Evolutionary conservation across 2,797 vertebrate species (phyloP), one percentile per base, ranked within the genome.

Genomic region (Pantherophis vulpinus): DNA sequence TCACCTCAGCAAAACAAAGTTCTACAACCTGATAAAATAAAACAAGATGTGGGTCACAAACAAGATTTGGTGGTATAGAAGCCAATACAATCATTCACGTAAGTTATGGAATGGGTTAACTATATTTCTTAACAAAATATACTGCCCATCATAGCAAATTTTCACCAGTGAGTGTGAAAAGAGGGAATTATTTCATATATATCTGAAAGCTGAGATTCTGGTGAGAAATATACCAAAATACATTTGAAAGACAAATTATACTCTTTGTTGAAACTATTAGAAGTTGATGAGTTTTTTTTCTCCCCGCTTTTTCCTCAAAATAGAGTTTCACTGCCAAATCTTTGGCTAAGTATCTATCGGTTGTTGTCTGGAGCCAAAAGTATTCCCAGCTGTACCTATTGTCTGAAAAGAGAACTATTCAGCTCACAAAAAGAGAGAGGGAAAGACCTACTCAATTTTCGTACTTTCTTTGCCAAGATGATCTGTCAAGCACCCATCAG

Each of bases 401-500:
- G 60, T 54, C 60, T 86, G 16, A 47, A 91, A 6, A 47, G 1
- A 2, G 9, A 60, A 83, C 60, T 51, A 51, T 66, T 29, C 25
- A 54, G 27, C 60, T 66, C 88, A 55, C 23, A 54, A 51, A 18
- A 70, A 55, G 18, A 42, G 6, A 29, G 56, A 83, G 91, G 93
- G 42, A 61, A 94, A 79, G 2, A 11, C 3, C 63, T 83, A 25
- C 89, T 90, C 0, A 0, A 32, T 95, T 63, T 42, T 60, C 95
- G 29, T 91, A 74, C 86, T 92, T 96, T 92, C 93, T 90, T 94
- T 91, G 88, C 74, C 95, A 94, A 95, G 95, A 95, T 93, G 92
- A 96, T 37, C 95, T 97, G 95, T 97, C 97, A 96, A 95, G 56
- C 27, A 94, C 93, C 92, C 91, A 91, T 96, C 96, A 96, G 93